Evolutionary conservation across 2,888 invertebrate genomes (phyloP), one percentile per base, ranked within the genome.

Genomic region (Octonoba sinensis): DNA sequence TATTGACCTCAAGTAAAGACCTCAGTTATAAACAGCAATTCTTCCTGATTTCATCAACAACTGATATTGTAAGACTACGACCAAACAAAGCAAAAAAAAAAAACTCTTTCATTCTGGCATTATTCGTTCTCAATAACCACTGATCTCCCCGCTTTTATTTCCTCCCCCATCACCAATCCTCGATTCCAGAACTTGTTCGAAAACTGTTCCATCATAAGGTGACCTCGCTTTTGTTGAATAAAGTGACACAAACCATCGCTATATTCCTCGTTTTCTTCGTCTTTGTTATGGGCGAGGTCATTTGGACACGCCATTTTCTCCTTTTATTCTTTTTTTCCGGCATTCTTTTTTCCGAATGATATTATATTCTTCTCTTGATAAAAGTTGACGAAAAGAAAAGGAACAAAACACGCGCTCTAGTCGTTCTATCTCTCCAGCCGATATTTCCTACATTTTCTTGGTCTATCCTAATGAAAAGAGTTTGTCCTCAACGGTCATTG

Each of bases 391-490:
- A 65, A n/a, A 65, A 65, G 20, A 65, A 65, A 47, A 49, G 20
- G 49, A 49, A 49, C 22, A 49, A 49, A 47, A 47, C 20, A 46
- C 22, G 65, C 49, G 54, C 54, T 15, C 16, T 12, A 1, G 54
- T n/a, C 22, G 46, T 65, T 49, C 47, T 65, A 18, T 49, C 49
- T 54, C 15, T 16, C 47, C 49, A 49, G n/a, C 49, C 47, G 18
- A 49, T 47, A 65, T 65, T 65, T 64, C 20, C 36, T 46, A 15
- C 8, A 64, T 46, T 64, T 62, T 64, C 46, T 36, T 64, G 20
- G 16, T 46, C 49, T n/a, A 24, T 22, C 65, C 49, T 65, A 65
- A 65, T 65, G 65, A 65, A 65, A 65, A 65, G 47, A 65, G 47
- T 65, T 49, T 47, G 65, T 20, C 47, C 65, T 22, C n/a, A 49